Base-by-base conservation (phyloP, 2,797 vertebrate genomes). In the Staurois parvus region DNA sequence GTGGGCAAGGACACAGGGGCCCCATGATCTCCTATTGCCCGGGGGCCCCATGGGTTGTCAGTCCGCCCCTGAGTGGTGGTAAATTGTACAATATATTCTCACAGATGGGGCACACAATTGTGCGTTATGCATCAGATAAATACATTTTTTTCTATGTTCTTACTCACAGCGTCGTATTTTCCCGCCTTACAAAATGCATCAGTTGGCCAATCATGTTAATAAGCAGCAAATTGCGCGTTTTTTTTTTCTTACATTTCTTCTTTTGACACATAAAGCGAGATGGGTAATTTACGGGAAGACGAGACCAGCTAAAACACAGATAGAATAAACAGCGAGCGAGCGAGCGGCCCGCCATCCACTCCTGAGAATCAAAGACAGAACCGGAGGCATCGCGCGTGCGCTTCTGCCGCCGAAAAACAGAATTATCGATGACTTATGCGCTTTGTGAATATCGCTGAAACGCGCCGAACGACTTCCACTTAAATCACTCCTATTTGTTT, bases 401-500 rank as follows among this genome's bases (percentile, higher is more conserved):
- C 37, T 84, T 77, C 67, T 72, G 13, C 40, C 21, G 34, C 81
- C 29, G 52, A 29, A 75, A 37, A 37, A 37, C 29, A 13, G 75
- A 84, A 78, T 78, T 70, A 70, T 72, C 66, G 70, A 62, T 78
- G 66, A 84, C 66, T 76, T 72, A 84, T 84, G 45, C 68, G 81
- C 72, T 75, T 45, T 76, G 73, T 78, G 83, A 84, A 78, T 42
- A 77, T 13, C 40, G 24, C 42, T 59, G 73, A 69, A 77, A 77
- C 52, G 52, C 70, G 66, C 21, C 12, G 69, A 64, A 64, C 69
- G 79, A 8, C 79, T 81, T 40, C 52, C 17, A 76, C 82, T 59
- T 77, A 76, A 76, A 84, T 84, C 82, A 77, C 62, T 72, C 83
- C 45, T 75, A 72, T 78, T 84, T 84, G 67, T 78, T 75, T 67